Base-by-base conservation (phyloP, 2,113 vertebrate genomes). In the Vanacampus margaritifer region DNA sequence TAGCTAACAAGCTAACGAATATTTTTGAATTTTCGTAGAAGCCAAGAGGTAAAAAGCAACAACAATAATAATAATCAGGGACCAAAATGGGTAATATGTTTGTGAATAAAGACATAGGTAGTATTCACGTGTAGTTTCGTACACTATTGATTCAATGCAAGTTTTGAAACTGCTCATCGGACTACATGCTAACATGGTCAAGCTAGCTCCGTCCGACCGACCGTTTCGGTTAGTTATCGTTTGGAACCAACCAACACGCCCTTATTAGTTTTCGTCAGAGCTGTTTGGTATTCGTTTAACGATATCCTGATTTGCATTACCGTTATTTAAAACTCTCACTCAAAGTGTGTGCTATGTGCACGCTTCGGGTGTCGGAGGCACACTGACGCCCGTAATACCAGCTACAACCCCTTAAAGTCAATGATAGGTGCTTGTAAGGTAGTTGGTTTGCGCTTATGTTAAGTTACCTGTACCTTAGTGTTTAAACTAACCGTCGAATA, bases 1-100 rank as follows among this genome's bases (percentile, higher is more conserved):
- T 75, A 80, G 73, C 84, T 67, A 61, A 72, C 68, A 74, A 82
- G 84, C 84, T 85, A 81, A 76, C 67, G 41, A 57, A 39, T 57
- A n/a, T 64, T 63, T 32, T 26, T 37, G 19, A 43, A 14, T 67
- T 66, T 69, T 63, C 1, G 21, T 21, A 19, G 32, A 3, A 59
- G 16, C 0, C 16, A 0, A 2, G 0, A 37, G 12, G 37, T 23
- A 17, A 58, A 39, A n/a, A 19, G n/a, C n/a, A 66, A 7, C 5
- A 45, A 6, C 1, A 46, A 46, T 46, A 46, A 46, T 41, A 10
- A 10, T 32, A 1, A 14, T 59, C 50, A 63, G 1, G 39, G 0
- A 1, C 26, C 0, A 48, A 32, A 3, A 6, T 24, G 3, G 16
- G 8, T 37, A 1, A 24, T 0, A 1, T 45, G 0, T 21, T 1